Conservation (phyloP, 2,888 invertebrate species). For the Atrina japonica region DNA sequence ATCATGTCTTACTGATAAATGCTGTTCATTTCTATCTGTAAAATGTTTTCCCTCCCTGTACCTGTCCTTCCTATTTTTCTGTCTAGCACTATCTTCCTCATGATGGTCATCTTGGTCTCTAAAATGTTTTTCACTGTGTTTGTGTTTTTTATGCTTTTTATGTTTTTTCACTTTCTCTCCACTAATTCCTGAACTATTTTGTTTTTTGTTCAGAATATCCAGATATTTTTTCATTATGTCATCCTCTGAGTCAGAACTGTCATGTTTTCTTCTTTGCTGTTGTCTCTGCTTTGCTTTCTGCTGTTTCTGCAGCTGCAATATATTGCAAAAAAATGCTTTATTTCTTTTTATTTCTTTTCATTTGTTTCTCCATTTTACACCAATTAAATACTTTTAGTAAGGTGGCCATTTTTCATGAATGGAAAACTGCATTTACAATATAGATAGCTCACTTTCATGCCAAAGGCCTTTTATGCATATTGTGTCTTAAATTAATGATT, state of each 20-base stretch:
- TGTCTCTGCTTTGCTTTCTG: constrained; percentile 82
- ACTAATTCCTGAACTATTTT: constrained; percentile 25
- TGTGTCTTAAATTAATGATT: too few species aligned
- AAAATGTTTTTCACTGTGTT: constrained; percentile 2
- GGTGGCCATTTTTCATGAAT: too few species aligned
- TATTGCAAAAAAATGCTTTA: constrained; percentile 1
- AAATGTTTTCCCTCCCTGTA: not conserved
- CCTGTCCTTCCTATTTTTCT: constrained; percentile 2
- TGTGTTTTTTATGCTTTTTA: constrained; percentile 3
- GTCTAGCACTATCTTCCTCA: constrained; percentile 7
- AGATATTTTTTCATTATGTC: constrained; percentile 75
- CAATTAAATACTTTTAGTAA: too few species aligned
- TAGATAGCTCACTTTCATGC: too few species aligned
- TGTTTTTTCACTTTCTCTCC: not conserved
- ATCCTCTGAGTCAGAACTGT: constrained; percentile 62
- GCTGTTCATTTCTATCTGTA: constrained; percentile 12
- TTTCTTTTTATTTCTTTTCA: too few species aligned
- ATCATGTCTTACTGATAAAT: constrained; percentile 9
- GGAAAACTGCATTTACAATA: too few species aligned
- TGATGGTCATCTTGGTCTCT: not conserved
- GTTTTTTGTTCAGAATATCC: constrained; percentile 72
- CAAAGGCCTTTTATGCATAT: too few species aligned
- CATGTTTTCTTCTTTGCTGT: constrained; percentile 52
- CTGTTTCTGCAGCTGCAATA: constrained; percentile 34
- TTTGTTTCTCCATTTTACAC: too few species aligned